Base-by-base conservation (phyloP, 1,140 invertebrate species). In the Drosophila subpulchrella region DNA sequence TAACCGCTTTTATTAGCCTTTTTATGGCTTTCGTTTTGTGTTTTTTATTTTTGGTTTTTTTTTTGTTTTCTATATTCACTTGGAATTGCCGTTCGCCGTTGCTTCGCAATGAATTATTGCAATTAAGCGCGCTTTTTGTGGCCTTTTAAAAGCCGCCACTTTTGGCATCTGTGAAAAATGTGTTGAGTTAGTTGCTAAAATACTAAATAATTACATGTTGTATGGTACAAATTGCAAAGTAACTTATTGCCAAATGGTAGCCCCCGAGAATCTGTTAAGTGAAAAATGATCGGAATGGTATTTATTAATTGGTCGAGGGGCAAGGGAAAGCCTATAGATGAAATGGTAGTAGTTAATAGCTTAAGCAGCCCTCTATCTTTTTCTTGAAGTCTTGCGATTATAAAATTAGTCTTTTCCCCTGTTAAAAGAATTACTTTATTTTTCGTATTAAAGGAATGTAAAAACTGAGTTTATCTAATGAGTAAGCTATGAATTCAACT, bases 81-180 rank as follows among this genome's bases (percentile, higher is more conserved):
- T 70, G 55, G 51, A 46, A 75, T 73, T 60, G 61, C 46, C 11
- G 32, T 66, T 66, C 46, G 60, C 65, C 50, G 66, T 27, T 27
- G 63, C 73, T 58, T 75, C 74, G 63, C 74, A 86, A 75, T 86
- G 79, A 88, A 88, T 86, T 88, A 86, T 86, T 86, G 83, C 83
- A 86, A 86, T 86, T 86, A 86, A 82, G 84, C 76, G 71, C 66
- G 70, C 30, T 65, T 81, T 86, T 88, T 88, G 70, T 82, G 83
- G 75, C 79, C 79, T 83, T 88, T 86, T 79, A 82, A 86, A 55
- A 68, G 82, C 75, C 75, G 83, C 79, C 83, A 74, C 67, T 65
- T 58, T 67, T 50, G 47, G 68, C 66, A 71, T 72, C 65, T 57
- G 67, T 71, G 67, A 70, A 70, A 71, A 82, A 83, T 78, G 79